Evolutionary conservation across 2,113 vertebrate species (phyloP).

Genomic region (Cavia porcellus): DNA sequence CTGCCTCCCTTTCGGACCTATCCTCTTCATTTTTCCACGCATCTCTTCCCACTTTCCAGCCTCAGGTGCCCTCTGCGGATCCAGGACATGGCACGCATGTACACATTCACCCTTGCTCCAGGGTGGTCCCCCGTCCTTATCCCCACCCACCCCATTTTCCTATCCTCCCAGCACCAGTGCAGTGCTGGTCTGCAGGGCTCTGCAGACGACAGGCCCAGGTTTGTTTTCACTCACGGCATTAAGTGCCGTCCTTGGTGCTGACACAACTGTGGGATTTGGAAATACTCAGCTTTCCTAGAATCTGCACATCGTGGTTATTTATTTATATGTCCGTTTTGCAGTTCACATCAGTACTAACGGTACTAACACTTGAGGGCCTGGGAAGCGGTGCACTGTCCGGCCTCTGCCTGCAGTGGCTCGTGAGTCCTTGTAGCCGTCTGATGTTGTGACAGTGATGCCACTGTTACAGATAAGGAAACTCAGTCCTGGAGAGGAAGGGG

Average conservation of each 20-base stretch:
- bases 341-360: not conserved
- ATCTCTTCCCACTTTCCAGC: not conserved
- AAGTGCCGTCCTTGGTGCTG: accelerated
- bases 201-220: not conserved
- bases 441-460: not conserved
- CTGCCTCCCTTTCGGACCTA: not conserved
- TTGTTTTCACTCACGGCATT: not conserved
- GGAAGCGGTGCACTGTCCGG: accelerated
- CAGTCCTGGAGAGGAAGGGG: not conserved
- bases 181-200: not conserved
- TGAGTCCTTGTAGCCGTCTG: not conserved
- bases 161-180: accelerated
- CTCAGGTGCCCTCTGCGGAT: not conserved
- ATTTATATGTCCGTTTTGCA: not conserved
- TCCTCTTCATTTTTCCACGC: accelerated
- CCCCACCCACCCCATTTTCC: not conserved
- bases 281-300: not conserved
- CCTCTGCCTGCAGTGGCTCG: not conserved
- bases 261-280: accelerated
- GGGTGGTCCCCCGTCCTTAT: too few species aligned
- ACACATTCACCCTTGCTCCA: not conserved
- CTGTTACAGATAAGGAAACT: not conserved
- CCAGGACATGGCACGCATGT: not conserved
- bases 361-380: not conserved
- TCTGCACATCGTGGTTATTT: not conserved